phyloP scores from a whole-genome alignment of 2,113 vertebrate species.

The Scomber japonicus region DNA sequence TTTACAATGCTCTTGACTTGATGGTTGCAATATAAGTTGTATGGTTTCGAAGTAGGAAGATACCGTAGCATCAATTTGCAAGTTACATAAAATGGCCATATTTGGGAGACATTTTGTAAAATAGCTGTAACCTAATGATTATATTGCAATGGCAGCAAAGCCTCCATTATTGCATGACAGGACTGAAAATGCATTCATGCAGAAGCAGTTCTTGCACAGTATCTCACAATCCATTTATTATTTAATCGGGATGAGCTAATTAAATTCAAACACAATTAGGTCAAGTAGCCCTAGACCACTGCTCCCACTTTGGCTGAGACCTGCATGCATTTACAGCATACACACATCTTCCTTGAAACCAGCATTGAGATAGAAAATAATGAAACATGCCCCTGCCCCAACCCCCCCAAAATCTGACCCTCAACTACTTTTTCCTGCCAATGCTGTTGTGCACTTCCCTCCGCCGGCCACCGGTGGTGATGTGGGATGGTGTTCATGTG shows the following conservation, averaged over 20 bases:
- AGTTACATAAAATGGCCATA: slow-evolving; percentile 66
- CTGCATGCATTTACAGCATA: slow-evolving; percentile 80
- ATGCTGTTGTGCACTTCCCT: slow-evolving; percentile 83
- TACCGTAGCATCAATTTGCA: slow-evolving; percentile 56
- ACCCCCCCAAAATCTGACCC: slow-evolving; percentile 49
- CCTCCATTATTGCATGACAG: slow-evolving; percentile 79
- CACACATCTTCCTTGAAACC: slow-evolving; percentile 72
- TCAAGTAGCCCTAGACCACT: slow-evolving; percentile 70
- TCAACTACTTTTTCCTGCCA: slow-evolving; percentile 72
- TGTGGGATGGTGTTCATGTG: slow-evolving; percentile 84
- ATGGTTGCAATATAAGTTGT: slow-evolving; percentile 82
- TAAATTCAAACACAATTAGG: slow-evolving; percentile 73
- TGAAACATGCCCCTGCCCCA: slow-evolving; percentile 52
- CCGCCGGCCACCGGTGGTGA: slow-evolving; percentile 80
- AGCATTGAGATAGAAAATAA: slow-evolving; percentile 66
- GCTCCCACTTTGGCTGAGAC: slow-evolving; percentile 81
- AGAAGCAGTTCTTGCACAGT: slow-evolving; percentile 71
- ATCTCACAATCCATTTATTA: slow-evolving; percentile 69
- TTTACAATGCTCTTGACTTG: slow-evolving; percentile 73
- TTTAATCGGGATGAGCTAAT: slow-evolving; percentile 71
- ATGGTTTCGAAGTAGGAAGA: slow-evolving; percentile 75
- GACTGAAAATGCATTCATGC: slow-evolving; percentile 77
- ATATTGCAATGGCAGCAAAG: slow-evolving; percentile 83
- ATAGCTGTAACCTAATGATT: slow-evolving; percentile 67
- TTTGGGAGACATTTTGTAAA: slow-evolving; percentile 71